Evolutionary conservation across 2,797 vertebrate genomes (phyloP), one percentile per base, ranked within the genome.

Genomic region (Aythya fuligula): DNA sequence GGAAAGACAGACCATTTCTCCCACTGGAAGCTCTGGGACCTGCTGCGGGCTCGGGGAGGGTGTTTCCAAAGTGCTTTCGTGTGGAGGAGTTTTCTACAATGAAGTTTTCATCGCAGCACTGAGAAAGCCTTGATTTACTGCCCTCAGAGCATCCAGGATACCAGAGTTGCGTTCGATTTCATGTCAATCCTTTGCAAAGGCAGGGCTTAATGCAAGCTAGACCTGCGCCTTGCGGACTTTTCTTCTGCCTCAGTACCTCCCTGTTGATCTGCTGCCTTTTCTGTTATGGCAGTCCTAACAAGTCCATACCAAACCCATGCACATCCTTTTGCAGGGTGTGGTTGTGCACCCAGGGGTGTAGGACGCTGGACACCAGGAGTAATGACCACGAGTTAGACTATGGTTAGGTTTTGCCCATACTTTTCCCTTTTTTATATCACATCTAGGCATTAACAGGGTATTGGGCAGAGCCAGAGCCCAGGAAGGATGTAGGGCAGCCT

Each of bases 401-500:
- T 0, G 0, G 7, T 15, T 79, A 81, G 24, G 8, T 39, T 71
- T 89, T 65, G 36, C 11, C n/a, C 5, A 0, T 2, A 45, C 8
- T 5, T 9, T 39, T 39, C 14, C 16, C n/a, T 64, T 43, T 73
- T 70, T 54, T 58, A 43, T 6, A 11, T 12, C 19, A 34, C 24
- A 34, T 19, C 4, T 21, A 30, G 54, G n/a, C 20, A 45, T 45
- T 32, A 11, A 21, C 2, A 2, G 2, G 39, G 22, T 3, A 36
- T 38, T 20, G 38, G 21, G 25, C 30, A 65, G 73, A 74, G 16
- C 39, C 57, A n/a, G 45, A 17, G 13, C 34, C 30, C 0, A 2
- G n/a, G 54, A 5, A 56, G 27, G 61, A 57, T 36, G 11, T 5
- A 21, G 41, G 30, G 53, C 0, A 5, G 43, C 11, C 18, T 20